Evolutionary conservation across 2,113 vertebrate species (phyloP).

Genomic region (Stegostoma tigrinum): DNA sequence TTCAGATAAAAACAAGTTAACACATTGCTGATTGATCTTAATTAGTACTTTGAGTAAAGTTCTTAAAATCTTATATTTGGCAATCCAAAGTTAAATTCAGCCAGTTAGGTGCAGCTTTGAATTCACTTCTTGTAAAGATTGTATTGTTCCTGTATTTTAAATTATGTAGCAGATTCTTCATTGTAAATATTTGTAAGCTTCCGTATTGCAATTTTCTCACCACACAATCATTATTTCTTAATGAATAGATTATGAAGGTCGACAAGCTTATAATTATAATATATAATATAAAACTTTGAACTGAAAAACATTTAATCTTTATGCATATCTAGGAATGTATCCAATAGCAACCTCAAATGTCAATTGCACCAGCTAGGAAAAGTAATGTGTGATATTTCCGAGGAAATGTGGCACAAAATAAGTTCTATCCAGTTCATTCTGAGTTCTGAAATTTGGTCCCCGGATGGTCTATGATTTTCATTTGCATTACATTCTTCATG

Average conservation of each 20-base stretch:
- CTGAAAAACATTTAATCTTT: neutral
- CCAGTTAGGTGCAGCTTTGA: neutral
- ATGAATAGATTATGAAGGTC: neutral
- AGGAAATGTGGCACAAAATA: neutral
- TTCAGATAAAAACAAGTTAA: neutral
- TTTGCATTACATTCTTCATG: conserved; percentile 11
- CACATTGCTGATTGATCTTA: neutral
- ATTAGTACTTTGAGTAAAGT: neutral
- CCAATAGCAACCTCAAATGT: neutral
- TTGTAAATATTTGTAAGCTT: neutral
- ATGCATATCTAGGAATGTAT: neutral
- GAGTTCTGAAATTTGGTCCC: neutral
- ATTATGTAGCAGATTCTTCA: neutral
- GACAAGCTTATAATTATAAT: neutral
- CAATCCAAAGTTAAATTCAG: neutral
- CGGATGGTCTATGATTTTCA: neutral
- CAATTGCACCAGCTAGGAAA: neutral
- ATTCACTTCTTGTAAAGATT: neutral
- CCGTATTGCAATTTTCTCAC: neutral
- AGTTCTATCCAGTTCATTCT: neutral
- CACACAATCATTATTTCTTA: neutral
- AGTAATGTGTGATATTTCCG: neutral
- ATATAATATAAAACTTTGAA: neutral
- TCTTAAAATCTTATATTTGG: neutral
- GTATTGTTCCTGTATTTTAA: neutral